phyloP scores from a whole-genome alignment of 2,888 invertebrate species.

The Strigamia transsilvanica region DNA sequence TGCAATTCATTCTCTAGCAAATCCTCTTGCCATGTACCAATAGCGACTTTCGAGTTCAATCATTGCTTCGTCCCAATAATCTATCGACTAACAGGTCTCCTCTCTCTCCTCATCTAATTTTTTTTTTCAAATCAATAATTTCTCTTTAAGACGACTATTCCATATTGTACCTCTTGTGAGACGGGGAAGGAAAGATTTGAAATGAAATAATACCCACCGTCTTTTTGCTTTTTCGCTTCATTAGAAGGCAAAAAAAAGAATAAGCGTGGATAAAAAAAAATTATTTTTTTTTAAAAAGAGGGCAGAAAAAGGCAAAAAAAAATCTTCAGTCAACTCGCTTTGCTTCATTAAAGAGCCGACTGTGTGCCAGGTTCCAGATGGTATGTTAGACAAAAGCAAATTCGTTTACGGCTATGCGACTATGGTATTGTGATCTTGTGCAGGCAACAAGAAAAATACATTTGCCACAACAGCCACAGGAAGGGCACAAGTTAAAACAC shows the following conservation, averaged over 20 bases:
- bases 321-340: constrained; percentile 30
- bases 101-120: background rate
- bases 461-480: constrained; percentile 38
- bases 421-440: constrained; percentile 38
- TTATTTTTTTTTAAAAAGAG: too few relatives aligned
- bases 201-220: constrained; percentile 26
- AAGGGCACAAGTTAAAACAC: constrained; percentile 11
- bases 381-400: constrained; percentile 28
- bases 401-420: constrained; percentile 35
- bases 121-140: constrained; percentile 38
- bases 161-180: constrained; percentile 7
- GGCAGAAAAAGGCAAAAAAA: background rate
- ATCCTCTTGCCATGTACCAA: constrained; percentile 15
- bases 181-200: constrained; percentile 13
- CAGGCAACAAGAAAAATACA: constrained; percentile 34
- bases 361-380: constrained; percentile 38
- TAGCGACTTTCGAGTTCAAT: constrained; percentile 32
- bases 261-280: background rate
- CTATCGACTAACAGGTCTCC: constrained; percentile 8
- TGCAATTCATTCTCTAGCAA: constrained; percentile 20
- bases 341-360: constrained; percentile 28
- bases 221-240: constrained; percentile 27
- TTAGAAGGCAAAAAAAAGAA: constrained; percentile 27
- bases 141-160: background rate
- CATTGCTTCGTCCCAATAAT: constrained; percentile 22